Evolutionary conservation across 2,888 invertebrate species (phyloP), one percentile per base, ranked within the genome.

Genomic region (Agonopterix subpropinquella): DNA sequence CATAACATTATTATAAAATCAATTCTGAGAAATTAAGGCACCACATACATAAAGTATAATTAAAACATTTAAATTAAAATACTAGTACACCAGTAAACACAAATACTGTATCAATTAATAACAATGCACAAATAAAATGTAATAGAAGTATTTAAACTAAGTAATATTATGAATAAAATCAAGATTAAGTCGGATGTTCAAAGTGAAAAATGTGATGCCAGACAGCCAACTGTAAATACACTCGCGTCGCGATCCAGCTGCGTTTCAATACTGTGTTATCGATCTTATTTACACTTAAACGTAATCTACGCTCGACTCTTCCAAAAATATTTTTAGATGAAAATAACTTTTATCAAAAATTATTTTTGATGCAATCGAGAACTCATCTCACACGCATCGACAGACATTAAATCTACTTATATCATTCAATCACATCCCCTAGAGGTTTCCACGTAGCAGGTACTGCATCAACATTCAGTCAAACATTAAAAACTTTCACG

Each of bases 381-480:
- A 57, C 58, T 65, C 64, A 59, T 61, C 60, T 60, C 57, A 62
- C 60, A 61, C 56, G 51, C 57, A 51, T 62, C 53, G 61, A 55
- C 57, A 58, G 28, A 57, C 54, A 53, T 58, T 59, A 57, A 62
- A 58, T 61, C 60, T 65, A 60, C 62, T 28, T 56, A 61, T 47
- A 61, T 57, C 60, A 66, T 67, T 64, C 71, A 28, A 73, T 68
- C 72, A 67, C 65, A 73, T 61, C 54, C 54, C 60, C 28, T 62
- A 53, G 54, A 60, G 58, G 61, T 60, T 64, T 64, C 58, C 67
- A 60, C 58, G 60, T 64, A 69, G 61, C 78, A 80, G 75, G 76
- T 75, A 82, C 77, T 73, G 73, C 77, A 77, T 77, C 76, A 76
- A 68, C 78, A 76, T 77, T 80, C 83, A 83, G 77, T 78, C 83